phyloP scores from a whole-genome alignment of 2,113 vertebrate species.

The Engraulis encrasicolus region DNA sequence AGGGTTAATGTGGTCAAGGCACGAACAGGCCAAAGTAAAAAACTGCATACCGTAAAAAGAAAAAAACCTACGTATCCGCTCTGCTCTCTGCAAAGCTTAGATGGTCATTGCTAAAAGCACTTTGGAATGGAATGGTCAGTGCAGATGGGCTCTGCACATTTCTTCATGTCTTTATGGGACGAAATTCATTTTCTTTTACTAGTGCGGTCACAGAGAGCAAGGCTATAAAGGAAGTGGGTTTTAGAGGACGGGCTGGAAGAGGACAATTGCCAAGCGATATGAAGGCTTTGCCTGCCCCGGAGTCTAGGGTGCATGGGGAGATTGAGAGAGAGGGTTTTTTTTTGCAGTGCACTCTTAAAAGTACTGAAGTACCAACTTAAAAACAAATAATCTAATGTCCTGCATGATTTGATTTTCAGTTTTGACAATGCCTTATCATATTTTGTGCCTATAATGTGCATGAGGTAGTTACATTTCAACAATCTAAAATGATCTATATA shows the following conservation, averaged over 20 bases:
- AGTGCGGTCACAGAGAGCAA: not conserved
- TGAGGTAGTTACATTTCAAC: too few relatives aligned
- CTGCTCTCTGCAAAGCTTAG: not conserved
- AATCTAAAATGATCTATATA: too few relatives aligned
- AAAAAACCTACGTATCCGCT: too few relatives aligned
- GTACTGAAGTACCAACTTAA: too few relatives aligned
- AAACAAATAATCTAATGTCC: too few relatives aligned
- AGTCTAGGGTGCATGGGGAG: not conserved
- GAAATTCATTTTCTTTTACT: slow-evolving; percentile 20
- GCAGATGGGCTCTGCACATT: not conserved
- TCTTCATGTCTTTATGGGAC: slow-evolving; percentile 4
- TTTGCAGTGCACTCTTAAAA: too few relatives aligned
- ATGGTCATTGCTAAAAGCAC: not conserved
- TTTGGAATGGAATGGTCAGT: not conserved
- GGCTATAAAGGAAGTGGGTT: slow-evolving; percentile 3
- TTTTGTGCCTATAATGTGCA: too few relatives aligned
- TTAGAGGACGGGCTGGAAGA: not conserved
- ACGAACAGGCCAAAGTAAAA: not conserved
- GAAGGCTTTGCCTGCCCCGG: not conserved
- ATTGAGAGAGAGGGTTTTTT: not conserved
- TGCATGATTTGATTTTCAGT: too few relatives aligned
- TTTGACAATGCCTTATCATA: too few relatives aligned
- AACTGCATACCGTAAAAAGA: not conserved
- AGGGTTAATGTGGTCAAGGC: not conserved
- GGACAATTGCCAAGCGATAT: slow-evolving; percentile 5